Base-by-base conservation (phyloP, 2,888 invertebrate species). In the Yponomeuta plumbellus region DNA sequence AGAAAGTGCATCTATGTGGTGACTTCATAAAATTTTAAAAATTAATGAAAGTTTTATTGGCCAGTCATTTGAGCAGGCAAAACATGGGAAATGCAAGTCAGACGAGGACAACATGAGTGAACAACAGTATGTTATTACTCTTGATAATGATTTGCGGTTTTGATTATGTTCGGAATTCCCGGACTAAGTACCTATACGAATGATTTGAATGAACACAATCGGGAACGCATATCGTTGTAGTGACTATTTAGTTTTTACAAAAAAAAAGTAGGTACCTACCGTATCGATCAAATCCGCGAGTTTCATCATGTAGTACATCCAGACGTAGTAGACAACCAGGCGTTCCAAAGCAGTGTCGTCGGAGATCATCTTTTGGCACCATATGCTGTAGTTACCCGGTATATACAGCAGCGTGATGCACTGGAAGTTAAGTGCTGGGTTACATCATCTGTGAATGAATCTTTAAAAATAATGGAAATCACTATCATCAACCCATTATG, bases 231-330 rank as follows among this genome's bases (percentile, higher is more conserved):
- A 17, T 17, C 17, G 44, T 52, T 17, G 0, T 3, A 52, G 4
- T 39, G n/a, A n/a, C n/a, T 26, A 26, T 26, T 26, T 26, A 2
- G 34, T 34, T 34, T 8, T 8, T 8, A 34, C 8, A 34, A 34
- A 34, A 8, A 34, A 34, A 34, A 34, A 34, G 26, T 26, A 5
- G 26, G 26, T 26, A 26, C 67, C 73, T 70, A 91, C 91, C 79
- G 91, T 92, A 72, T 91, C 92, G 65, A 91, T 69, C 63, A 91
- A 77, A 70, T 92, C 92, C n/a, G 89, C 72, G 58, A 91, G 75
- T 73, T 92, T 92, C 69, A 91, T 81, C 72, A 88, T 80, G 75
- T 90, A 92, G 74, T 92, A 92, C 22, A 88, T 76, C 84, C 86
- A 87, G 0, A 91, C 86, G 56, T 84, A 74, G 67, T 75, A 75